These are phyloP conservation scores for Idaea biselata DNA, from an alignment of 2,888 invertebrate genomes.

Conservation along the genomic window DNA sequence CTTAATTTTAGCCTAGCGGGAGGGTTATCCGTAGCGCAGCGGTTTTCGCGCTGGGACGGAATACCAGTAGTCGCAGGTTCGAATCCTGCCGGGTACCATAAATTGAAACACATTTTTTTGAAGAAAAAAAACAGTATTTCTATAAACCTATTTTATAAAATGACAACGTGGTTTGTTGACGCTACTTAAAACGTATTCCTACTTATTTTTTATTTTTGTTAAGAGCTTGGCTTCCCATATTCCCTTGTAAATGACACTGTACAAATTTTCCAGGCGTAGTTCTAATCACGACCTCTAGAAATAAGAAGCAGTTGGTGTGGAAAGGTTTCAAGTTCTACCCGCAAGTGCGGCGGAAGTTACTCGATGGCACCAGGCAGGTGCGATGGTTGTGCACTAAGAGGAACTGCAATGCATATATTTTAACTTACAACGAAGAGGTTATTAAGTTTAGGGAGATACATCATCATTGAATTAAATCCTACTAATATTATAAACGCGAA, in stretches of 20 bases:
- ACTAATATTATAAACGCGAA: too few species aligned
- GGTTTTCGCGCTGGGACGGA: too few species aligned
- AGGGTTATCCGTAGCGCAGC: too few species aligned
- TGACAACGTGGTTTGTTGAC: neutral
- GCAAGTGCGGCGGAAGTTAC: neutral
- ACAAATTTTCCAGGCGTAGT: neutral
- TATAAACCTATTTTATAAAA: too few species aligned
- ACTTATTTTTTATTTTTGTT: neutral
- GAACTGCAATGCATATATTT: constrained; percentile 26
- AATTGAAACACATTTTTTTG: too few species aligned
- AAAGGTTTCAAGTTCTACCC: neutral
- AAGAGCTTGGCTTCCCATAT: neutral
- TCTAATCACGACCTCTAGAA: constrained; percentile 3
- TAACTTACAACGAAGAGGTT: constrained; percentile 21
- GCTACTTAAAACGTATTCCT: neutral
- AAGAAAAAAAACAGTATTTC: too few species aligned
- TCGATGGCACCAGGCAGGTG: constrained; percentile 10
- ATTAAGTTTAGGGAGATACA: constrained; percentile 19
- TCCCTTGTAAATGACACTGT: neutral
- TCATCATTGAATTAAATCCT: constrained; percentile 6
- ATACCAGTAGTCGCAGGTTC: too few species aligned
- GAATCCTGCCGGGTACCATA: too few species aligned
- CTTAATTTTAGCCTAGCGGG: too few species aligned
- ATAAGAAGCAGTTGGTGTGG: constrained; percentile 1
- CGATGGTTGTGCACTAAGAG: constrained; percentile 30